Evolutionary conservation across 2,888 invertebrate genomes (phyloP).

Genomic region (Eulithis prunata): DNA sequence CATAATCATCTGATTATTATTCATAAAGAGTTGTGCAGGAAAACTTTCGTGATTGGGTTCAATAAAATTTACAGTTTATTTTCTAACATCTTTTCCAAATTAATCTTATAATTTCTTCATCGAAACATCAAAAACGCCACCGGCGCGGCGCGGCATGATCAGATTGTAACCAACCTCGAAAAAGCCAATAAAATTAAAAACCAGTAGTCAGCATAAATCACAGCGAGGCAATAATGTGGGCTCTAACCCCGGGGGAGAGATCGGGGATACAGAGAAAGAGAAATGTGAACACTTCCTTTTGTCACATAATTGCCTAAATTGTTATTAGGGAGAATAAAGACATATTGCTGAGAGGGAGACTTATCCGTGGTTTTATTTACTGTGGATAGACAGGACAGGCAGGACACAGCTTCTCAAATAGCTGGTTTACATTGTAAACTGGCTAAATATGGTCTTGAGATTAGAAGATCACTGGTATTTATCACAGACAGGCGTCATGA

Average conservation of each 20-base stretch:
- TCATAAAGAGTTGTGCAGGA: too few species aligned
- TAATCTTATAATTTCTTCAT: conserved; percentile 28
- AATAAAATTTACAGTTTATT: not conserved
- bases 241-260: conserved; percentile 62
- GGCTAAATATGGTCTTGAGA: too few species aligned
- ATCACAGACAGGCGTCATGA: too few species aligned
- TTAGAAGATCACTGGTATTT: too few species aligned
- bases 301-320: conserved; percentile 83
- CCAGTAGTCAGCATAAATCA: conserved; percentile 79
- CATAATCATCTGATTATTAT: too few species aligned
- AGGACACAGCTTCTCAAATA: conserved; percentile 10
- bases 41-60: too few species aligned
- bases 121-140: conserved; percentile 21
- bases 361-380: conserved; percentile 51
- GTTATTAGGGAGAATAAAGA: conserved; percentile 84
- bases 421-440: conserved; percentile 10
- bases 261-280: conserved; percentile 45
- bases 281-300: conserved; percentile 80
- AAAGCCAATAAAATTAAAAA: conserved; percentile 52
- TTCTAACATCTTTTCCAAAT: not conserved
- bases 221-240: conserved; percentile 78
- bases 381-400: conserved; percentile 39
- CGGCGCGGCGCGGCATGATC: conserved; percentile 11
- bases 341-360: conserved; percentile 69
- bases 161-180: conserved; percentile 30